phyloP scores from a whole-genome alignment of 2,797 vertebrate species.

The Sebastiscus albofasciatus region DNA sequence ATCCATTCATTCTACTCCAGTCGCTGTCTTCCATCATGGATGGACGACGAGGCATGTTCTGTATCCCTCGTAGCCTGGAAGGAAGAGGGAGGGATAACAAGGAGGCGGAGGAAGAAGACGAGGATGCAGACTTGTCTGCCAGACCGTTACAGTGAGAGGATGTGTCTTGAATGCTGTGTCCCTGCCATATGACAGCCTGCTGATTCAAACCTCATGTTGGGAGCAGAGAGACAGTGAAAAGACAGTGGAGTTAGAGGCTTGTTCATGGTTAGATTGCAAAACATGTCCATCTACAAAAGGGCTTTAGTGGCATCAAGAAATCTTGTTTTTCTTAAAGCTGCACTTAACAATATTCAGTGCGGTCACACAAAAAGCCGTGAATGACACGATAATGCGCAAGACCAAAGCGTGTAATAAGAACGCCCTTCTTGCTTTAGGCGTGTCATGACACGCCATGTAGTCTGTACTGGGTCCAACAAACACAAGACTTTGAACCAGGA shows the following conservation, averaged over 20 bases:
- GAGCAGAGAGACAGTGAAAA: slow-evolving; percentile 31
- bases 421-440: too few species aligned
- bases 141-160: slow-evolving; percentile 64
- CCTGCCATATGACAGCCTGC: slow-evolving; percentile 57
- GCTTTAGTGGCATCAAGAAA: not conserved
- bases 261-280: slow-evolving; percentile 10
- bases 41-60: slow-evolving; percentile 19
- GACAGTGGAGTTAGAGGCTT: slow-evolving; percentile 18
- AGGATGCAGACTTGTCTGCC: slow-evolving; percentile 58
- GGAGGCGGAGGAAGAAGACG: slow-evolving; percentile 27
- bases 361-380: not conserved
- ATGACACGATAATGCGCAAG: not conserved
- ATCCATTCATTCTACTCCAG: slow-evolving; percentile 35
- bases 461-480: not conserved
- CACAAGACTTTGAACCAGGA: not conserved
- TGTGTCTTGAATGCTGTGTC: slow-evolving; percentile 59
- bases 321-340: not conserved
- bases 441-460: too few species aligned
- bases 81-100: slow-evolving; percentile 51
- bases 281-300: not conserved
- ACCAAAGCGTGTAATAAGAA: too few species aligned
- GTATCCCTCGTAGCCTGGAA: slow-evolving; percentile 41
- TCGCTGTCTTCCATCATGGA: slow-evolving; percentile 21
- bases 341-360: not conserved
- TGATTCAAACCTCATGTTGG: slow-evolving; percentile 72